A percentile compares a stretch with the other conserved stretches of the same genome.
These are phyloP conservation scores for Apodemus speciosus DNA, from an alignment of 2,113 vertebrate species.

Conservation along the genomic window DNA sequence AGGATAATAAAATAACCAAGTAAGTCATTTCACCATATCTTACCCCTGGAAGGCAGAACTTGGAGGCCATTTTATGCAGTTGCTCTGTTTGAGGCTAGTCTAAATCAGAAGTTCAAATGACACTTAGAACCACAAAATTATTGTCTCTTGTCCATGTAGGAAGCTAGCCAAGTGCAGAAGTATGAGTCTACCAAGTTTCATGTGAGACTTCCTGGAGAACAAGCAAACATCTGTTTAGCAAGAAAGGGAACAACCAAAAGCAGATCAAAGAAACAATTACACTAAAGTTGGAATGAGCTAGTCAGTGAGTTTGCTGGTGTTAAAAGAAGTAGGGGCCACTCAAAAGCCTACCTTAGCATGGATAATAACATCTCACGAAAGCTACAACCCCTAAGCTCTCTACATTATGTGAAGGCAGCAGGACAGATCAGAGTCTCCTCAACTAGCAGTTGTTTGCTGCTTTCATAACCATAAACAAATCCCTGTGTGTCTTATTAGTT, in stretches of 20 bases:
- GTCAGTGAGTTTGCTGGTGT: not conserved
- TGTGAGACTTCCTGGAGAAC: not conserved
- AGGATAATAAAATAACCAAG: not conserved
- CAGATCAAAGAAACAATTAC: not conserved
- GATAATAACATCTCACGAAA: not conserved
- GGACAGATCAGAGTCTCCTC: not conserved
- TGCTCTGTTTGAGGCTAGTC: not conserved
- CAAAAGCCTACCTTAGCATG: not conserved
- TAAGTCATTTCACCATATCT: not conserved
- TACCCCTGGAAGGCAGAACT: not conserved
- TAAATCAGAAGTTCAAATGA: not conserved
- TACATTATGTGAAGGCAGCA: not conserved
- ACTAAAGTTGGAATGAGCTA: no score
- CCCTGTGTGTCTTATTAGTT: not conserved
- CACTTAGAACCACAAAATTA: not conserved
- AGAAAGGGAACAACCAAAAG: not conserved
- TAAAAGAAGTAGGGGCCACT: not conserved
- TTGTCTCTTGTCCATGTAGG: not conserved
- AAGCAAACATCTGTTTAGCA: no score
- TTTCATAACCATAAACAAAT: no score
- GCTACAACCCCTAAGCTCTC: not conserved
- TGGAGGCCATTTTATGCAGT: not conserved
- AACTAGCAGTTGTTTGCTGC: no score
- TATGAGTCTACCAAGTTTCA: not conserved
- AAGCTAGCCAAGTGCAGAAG: not conserved